phyloP scores from a whole-genome alignment of 2,113 vertebrate species.

The Octodon degus region DNA sequence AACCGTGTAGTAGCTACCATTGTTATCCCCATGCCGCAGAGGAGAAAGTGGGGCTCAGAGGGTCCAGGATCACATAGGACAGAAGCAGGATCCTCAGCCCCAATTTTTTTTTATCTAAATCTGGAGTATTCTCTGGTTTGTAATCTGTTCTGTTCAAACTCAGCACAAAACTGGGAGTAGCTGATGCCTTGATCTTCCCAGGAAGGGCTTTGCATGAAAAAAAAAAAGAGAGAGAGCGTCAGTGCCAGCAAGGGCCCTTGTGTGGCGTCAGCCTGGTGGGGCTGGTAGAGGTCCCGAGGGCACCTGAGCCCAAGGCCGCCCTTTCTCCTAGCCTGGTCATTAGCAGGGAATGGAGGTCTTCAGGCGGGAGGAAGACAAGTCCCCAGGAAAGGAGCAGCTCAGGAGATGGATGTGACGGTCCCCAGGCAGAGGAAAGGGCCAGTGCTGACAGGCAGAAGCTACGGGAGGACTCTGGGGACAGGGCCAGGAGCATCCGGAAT shows the following conservation, averaged over 20 bases:
- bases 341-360: background rate
- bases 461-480: too few species aligned
- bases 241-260: background rate
- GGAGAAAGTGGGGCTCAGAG: background rate
- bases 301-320: background rate
- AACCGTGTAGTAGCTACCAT: background rate
- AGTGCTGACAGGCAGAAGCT: background rate
- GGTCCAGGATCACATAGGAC: background rate
- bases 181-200: background rate
- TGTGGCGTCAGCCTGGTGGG: background rate
- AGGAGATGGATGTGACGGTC: background rate
- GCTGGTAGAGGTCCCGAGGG: background rate
- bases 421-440: background rate
- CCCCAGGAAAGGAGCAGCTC: background rate
- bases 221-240: background rate
- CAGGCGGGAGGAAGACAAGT: background rate
- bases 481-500: background rate
- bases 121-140: background rate
- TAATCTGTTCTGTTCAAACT: background rate
- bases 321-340: background rate
- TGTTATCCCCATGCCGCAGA: background rate
- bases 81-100: background rate
- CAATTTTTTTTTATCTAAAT: background rate
- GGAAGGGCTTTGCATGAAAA: background rate
- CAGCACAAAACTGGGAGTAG: background rate